Conservation (phyloP, 2,888 invertebrate genomes). For the Sclerodermus sp. region DNA sequence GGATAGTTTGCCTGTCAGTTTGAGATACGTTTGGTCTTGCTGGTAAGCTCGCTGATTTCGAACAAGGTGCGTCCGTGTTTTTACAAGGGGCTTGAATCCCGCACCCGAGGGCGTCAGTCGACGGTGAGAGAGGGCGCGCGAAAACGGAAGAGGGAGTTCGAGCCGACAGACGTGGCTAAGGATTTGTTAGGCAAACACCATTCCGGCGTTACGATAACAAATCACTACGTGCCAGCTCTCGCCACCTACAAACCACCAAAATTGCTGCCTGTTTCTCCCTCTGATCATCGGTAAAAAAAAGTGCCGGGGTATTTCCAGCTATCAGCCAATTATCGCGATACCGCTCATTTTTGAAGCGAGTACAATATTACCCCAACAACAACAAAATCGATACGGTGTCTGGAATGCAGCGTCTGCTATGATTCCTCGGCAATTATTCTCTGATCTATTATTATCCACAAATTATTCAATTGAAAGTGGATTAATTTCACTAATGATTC, state of each 20-base stretch:
- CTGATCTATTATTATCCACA: too few relatives aligned
- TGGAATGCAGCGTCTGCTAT: too few relatives aligned
- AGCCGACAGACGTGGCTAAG: constrained; percentile 35
- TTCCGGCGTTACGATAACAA: constrained; percentile 47
- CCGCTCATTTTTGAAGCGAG: too few relatives aligned
- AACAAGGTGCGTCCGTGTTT: constrained; percentile 31
- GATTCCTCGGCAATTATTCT: too few relatives aligned
- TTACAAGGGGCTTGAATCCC: constrained; percentile 30
- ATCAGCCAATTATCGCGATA: too few relatives aligned
- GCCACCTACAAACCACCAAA: constrained; percentile 9
- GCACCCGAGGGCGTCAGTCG: constrained; percentile 10
- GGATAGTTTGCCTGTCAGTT: background rate
- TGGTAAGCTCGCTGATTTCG: background rate
- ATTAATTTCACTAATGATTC: too few relatives aligned
- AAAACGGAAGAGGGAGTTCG: constrained; percentile 12
- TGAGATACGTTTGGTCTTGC: background rate
- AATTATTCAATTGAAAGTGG: too few relatives aligned
- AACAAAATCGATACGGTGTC: too few relatives aligned
- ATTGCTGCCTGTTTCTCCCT: background rate
- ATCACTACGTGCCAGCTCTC: constrained; percentile 31
- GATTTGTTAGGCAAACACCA: constrained; percentile 51
- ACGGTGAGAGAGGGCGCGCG: constrained; percentile 8
- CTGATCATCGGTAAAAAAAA: too few relatives aligned
- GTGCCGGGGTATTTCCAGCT: too few relatives aligned
- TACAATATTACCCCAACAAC: too few relatives aligned